Evolutionary conservation across 2,888 invertebrate genomes (phyloP).

Genomic region (Scaptomyza flava): DNA sequence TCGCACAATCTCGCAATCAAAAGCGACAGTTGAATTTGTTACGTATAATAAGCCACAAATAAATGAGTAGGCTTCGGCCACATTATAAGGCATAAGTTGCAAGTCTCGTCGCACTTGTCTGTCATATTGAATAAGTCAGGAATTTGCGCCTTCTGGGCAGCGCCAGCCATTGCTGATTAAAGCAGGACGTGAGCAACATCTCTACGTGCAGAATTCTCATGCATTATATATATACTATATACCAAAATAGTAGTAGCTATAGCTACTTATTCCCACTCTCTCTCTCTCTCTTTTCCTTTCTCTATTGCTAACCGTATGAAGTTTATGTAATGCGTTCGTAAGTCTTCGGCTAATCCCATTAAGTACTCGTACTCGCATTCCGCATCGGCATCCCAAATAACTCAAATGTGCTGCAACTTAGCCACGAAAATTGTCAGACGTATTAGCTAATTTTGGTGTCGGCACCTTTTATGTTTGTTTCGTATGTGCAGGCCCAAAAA

Average conservation of each 20-base stretch:
- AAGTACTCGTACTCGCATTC: slow-evolving; percentile 43
- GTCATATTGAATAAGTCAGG: slow-evolving; percentile 77
- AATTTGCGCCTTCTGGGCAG: slow-evolving; percentile 67
- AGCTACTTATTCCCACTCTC: background rate
- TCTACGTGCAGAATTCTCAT: slow-evolving; percentile 48
- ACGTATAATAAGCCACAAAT: slow-evolving; percentile 54
- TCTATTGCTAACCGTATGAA: background rate
- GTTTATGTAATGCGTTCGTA: slow-evolving; percentile 80
- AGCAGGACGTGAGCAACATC: slow-evolving; percentile 39
- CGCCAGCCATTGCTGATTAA: slow-evolving; percentile 52
- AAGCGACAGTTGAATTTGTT: slow-evolving; percentile 65
- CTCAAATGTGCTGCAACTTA: slow-evolving; percentile 64
- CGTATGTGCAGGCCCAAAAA: slow-evolving; percentile 19
- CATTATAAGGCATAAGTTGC: slow-evolving; percentile 55
- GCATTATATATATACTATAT: slow-evolving; percentile 52
- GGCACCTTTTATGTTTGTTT: slow-evolving; percentile 59
- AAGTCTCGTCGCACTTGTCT: slow-evolving; percentile 37
- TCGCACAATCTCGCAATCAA: slow-evolving; percentile 41
- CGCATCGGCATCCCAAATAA: slow-evolving; percentile 43
- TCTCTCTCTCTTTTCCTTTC: no score
- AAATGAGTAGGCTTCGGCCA: slow-evolving; percentile 47
- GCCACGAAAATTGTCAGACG: slow-evolving; percentile 12
- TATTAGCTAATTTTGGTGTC: slow-evolving; percentile 37
- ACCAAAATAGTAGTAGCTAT: slow-evolving; percentile 27
- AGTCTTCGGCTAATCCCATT: slow-evolving; percentile 83